Evolutionary conservation across 2,113 vertebrate species (phyloP).

Genomic region (Callaeas wilsoni): DNA sequence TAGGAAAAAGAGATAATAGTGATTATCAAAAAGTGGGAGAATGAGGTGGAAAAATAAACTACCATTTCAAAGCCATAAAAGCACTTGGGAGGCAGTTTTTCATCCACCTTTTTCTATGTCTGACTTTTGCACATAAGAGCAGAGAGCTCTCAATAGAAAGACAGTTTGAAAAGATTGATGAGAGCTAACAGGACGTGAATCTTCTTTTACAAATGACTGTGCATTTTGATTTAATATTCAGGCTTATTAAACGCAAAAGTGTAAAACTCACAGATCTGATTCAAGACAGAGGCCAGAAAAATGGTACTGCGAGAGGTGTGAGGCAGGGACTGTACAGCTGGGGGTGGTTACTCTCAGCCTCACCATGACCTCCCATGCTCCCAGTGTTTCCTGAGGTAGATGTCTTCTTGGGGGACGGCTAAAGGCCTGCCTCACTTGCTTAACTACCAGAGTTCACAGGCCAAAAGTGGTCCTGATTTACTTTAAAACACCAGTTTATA

Average conservation of each 20-base stretch:
- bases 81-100: slow-evolving; percentile 33
- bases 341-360: not conserved
- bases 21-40: slow-evolving; percentile 26
- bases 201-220: slow-evolving; percentile 1
- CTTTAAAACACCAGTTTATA: not conserved
- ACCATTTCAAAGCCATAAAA: slow-evolving; percentile 43
- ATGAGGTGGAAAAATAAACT: slow-evolving; percentile 40
- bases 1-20: slow-evolving; percentile 21
- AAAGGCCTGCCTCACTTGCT: not conserved
- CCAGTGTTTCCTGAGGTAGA: not conserved
- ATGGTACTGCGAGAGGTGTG: not conserved
- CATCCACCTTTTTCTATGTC: not conserved
- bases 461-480: not conserved
- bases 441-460: not conserved
- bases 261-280: not conserved
- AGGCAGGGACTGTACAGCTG: not conserved
- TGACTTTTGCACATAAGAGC: slow-evolving; percentile 26
- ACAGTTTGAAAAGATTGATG: slow-evolving; percentile 8
- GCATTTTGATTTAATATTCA: slow-evolving; percentile 41
- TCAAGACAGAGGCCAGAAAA: not conserved
- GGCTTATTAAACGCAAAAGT: not conserved
- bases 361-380: not conserved
- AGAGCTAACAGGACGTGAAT: slow-evolving; percentile 6
- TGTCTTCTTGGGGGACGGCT: not conserved
- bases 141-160: slow-evolving; percentile 7